Evolutionary conservation across 2,113 vertebrate genomes (phyloP).

Genomic region (Gobio gobio): DNA sequence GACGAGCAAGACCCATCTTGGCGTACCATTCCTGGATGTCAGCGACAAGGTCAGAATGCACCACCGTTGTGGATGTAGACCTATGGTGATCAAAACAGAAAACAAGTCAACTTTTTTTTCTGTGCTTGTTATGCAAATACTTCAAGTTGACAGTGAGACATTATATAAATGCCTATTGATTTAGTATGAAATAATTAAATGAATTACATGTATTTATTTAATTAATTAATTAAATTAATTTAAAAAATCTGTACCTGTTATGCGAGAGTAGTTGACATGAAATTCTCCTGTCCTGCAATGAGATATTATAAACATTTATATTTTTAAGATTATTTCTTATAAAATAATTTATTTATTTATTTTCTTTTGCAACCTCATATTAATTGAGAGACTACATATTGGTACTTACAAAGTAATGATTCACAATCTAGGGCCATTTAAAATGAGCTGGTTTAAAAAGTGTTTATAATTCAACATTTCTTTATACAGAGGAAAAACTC

Average conservation of each 20-base stretch:
- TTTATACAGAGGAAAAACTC: not conserved
- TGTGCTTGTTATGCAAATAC: not conserved
- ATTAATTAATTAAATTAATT: no score
- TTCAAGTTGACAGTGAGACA: not conserved
- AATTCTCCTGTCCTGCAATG: not conserved
- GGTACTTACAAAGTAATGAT: not conserved
- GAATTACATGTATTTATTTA: not conserved
- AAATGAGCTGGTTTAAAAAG: not conserved
- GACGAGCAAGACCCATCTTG: slow-evolving; percentile 55
- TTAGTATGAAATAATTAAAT: not conserved
- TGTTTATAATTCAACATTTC: not conserved
- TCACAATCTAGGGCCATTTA: not conserved
- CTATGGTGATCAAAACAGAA: not conserved
- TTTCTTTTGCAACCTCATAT: not conserved
- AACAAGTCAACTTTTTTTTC: not conserved
- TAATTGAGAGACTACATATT: not conserved
- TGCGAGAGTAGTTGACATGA: not conserved
- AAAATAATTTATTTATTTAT: not conserved
- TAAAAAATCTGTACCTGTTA: not conserved
- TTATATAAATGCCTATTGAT: not conserved
- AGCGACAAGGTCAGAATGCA: slow-evolving; percentile 53
- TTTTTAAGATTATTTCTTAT: not conserved
- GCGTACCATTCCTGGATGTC: slow-evolving; percentile 46
- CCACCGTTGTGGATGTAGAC: slow-evolving; percentile 46
- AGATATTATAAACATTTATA: not conserved